These are phyloP conservation scores for Augochlorella aurata DNA, from an alignment of 2,888 invertebrate species.

Conservation along the genomic window DNA sequence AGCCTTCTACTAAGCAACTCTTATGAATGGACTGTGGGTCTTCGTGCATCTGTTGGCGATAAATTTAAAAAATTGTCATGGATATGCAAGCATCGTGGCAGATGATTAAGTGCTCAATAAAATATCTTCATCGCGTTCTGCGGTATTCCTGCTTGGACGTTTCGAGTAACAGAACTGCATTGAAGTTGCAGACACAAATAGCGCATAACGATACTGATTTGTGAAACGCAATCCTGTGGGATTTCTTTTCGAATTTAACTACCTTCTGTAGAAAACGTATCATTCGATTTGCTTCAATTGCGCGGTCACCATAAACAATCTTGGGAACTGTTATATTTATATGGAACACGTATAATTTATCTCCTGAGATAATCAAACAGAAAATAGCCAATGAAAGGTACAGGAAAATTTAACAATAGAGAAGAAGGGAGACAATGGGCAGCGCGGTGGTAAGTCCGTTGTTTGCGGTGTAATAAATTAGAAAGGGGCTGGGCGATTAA, in stretches of 20 bases:
- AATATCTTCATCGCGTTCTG: background rate
- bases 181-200: no score
- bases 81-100: background rate
- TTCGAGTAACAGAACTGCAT: background rate
- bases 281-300: background rate
- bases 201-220: no score
- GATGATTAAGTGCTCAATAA: background rate
- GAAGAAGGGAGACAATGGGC: background rate
- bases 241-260: no score
- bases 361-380: background rate
- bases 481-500: slow-evolving; percentile 3
- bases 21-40: no score
- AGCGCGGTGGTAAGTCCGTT: background rate
- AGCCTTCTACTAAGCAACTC: no score
- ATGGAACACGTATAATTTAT: background rate
- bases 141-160: background rate
- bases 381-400: background rate
- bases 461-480: slow-evolving; percentile 26
- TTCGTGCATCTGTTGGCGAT: no score
- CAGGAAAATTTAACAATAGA: background rate
- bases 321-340: background rate
- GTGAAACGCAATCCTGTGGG: no score
- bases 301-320: background rate
- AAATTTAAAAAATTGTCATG: no score
- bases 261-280: no score